Evolutionary conservation across 2,113 vertebrate species (phyloP), one percentile per base, ranked within the genome.

Genomic region (Neodontobutis hainanensis): DNA sequence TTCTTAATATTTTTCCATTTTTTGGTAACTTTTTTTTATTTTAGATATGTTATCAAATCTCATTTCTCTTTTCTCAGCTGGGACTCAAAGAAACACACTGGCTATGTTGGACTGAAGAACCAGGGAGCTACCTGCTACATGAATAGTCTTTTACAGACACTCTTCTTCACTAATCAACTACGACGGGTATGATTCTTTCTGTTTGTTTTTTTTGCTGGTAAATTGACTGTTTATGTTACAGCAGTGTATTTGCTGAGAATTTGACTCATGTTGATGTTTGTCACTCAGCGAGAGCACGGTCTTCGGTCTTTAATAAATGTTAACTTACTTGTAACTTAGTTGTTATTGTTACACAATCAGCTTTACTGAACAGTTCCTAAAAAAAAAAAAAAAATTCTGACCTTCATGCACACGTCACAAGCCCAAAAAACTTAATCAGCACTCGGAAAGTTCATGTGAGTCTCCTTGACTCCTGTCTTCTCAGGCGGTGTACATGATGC

Each of bases 11-110:
- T 36, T 16, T 55, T 46, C 11, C 58, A 8, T 45, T n/a, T 62
- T 11, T 52, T 32, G 36, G 2, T 3, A 5, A 4, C 6, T 14
- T 15, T 15, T 43, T 43, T 43, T 43, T 35, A 0, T 46, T 46
- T 11, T 46, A 11, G 9, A 14, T 12, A 14, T 36, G 14, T 19
- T 15, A 52, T 55, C 70, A 57, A 78, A 44, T 58, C 40, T 5
- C 4, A 5, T 15, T 2, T 59, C 8, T 66, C 11, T 70, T 3
- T 66, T 11, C 68, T 43, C 52, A 85, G 97, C 68, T 99, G 97
- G 97, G 97, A 99, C 91, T 99, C 97, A 1, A 99, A 99, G 94
- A 99, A 99, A 89, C 96, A 99, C 90, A 99, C 97, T 8, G 97
- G 97, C 77, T 99, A 99, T 14, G 97, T 99, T 53, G 97, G 97